Evolutionary conservation across 2,797 vertebrate genomes (phyloP), one percentile per base, ranked within the genome.

Genomic region (Pipistrellus kuhlii): DNA sequence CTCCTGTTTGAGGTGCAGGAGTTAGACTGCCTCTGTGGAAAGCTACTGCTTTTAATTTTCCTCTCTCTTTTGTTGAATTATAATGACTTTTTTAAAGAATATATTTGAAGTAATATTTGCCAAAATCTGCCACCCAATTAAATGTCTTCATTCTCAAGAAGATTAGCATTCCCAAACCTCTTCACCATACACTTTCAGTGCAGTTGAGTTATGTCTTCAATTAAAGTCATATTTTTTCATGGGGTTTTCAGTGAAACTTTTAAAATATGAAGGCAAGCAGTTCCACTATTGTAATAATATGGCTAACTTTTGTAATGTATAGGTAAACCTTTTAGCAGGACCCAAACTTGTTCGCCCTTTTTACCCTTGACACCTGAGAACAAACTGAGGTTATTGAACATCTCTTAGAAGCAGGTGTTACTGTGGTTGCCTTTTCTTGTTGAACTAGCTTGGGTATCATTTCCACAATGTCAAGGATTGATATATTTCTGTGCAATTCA

Each of bases 1-100:
- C 93, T 96, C 95, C 84, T 90, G 83, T 85, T 97, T 89, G 92
- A 90, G 92, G 90, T 35, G 0, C 73, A 94, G 27, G 91, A 92
- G 90, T 64, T 75, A 83, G 46, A 35, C 83, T 94, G 91, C 57
- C 59, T 91, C 85, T 95, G 85, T 97, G 88, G 69, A 90, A 64
- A 96, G 94, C 85, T 55, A 85, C 83, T 46, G 10, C 55, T 55
- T 93, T 55, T 44, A 21, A 6, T 59, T 41, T 88, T 57, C 21
- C 8, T 88, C 82, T 88, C 57, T 12, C 82, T 95, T 95, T 93
- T 76, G 51, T 92, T 30, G 53, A 90, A 64, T 68, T 57, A 5
- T 13, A 91, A 12, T 51, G 85, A 72, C 17, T 25, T 75, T 96
- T 59, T 93, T 17, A 62, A 80, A 51, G n/a, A 3, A 10, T 2